Evolutionary conservation across 2,888 invertebrate species (phyloP), one percentile per base, ranked within the genome.

Genomic region (Gonocerus acuteangulatus): DNA sequence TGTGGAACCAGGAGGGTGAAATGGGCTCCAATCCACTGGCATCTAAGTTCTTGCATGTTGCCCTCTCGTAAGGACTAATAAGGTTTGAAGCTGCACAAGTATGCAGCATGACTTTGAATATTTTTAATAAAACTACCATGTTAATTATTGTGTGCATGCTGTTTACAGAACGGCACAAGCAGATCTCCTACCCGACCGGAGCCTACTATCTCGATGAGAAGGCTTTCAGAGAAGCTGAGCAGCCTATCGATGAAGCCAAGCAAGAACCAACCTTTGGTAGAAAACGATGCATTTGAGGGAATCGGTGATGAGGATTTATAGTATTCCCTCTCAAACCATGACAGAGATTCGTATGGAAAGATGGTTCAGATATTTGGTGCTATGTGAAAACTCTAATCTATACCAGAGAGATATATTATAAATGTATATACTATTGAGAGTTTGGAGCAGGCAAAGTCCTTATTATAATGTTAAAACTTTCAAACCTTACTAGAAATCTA

Each of bases 281-380:
- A 91, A 72, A 94, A 93, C 75, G 88, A 90, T 74, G 92, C 94
- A 19, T 96, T 95, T 73, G 91, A 93, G 74, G 92, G 90, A 52
- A 95, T 96, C 68, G 93, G 94, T 2, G 95, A 96, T 72, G 95
- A 95, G 70, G 95, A 95, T 76, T 78, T 89, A 70, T 89, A 81
- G 47, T 45, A 44, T 18, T 27, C 18, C 45, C 16, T 45, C 2
- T 57, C 32, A 27, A 32, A n/a, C 18, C 21, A 18, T n/a, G 21
- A 54, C 21, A 39, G 21, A 39, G 21, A 9, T 4, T n/a, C n/a
- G 15, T 39, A 9, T 13, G 4, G n/a, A 39, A 39, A 13, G 39
- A 9, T 39, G 13, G 15, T 9, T n/a, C 3, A n/a, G 13, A 39
- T 39, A 39, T 13, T 39, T 54, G 54, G 54, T 54, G 54, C 54